Conservation (phyloP, 2,888 invertebrate species). For the Nineta flava region DNA sequence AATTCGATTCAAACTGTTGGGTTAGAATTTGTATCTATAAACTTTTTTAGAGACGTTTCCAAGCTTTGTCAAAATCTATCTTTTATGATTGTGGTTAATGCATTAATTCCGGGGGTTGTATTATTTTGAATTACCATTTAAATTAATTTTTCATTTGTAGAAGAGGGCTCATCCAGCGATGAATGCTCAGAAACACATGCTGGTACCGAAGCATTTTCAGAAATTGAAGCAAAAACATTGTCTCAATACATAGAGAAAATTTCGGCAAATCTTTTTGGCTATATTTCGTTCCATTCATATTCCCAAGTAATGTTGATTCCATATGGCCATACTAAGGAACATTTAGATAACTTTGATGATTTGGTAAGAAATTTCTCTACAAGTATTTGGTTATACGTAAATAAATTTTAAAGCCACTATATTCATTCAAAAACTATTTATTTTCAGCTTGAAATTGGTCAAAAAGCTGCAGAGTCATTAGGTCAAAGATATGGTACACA, state of each 20-base stretch:
- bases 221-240: constrained; percentile 41
- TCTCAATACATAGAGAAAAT: constrained; percentile 36
- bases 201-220: constrained; percentile 53
- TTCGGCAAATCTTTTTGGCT: constrained; percentile 36
- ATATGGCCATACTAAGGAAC: constrained; percentile 43
- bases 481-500: constrained; percentile 25
- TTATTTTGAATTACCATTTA: background rate
- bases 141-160: constrained; percentile 15
- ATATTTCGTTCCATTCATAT: constrained; percentile 58
- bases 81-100: too few relatives aligned
- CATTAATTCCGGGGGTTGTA: background rate
- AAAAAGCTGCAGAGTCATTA: constrained; percentile 12
- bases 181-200: constrained; percentile 47
- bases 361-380: constrained; percentile 26
- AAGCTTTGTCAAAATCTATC: too few relatives aligned
- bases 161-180: constrained; percentile 35
- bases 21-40: too few relatives aligned
- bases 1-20: too few relatives aligned
- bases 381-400: background rate
- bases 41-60: too few relatives aligned
- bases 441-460: background rate
- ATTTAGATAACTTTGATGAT: constrained; percentile 40
- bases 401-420: background rate
- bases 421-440: background rate
- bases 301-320: constrained; percentile 53